Evolutionary conservation across 2,113 vertebrate species (phyloP).

Genomic region (Alouatta palliata): DNA sequence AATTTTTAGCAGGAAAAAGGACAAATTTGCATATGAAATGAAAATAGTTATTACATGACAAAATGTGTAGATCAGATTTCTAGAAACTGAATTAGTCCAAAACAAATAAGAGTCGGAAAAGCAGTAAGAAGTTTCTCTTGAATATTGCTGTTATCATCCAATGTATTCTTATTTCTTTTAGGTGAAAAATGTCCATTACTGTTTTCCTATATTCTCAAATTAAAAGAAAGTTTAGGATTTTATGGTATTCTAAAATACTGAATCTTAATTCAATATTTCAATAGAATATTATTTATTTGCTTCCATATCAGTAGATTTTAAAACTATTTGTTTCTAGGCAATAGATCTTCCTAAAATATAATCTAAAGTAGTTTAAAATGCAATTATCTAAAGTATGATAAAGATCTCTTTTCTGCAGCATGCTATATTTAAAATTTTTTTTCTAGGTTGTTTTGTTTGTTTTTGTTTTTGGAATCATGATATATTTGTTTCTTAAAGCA

Average conservation of each 20-base stretch:
- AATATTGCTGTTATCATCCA: not conserved
- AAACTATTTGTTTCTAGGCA: not conserved
- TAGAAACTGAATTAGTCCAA: conserved; percentile 24
- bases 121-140: not conserved
- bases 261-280: conserved; percentile 15
- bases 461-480: not conserved
- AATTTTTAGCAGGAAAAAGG: conserved; percentile 50
- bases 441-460: not conserved
- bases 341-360: not conserved
- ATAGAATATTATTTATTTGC: conserved; percentile 1
- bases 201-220: conserved; percentile 1
- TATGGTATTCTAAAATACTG: not conserved
- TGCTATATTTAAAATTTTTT: not conserved
- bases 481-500: conserved; percentile 19
- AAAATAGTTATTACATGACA: conserved; percentile 48
- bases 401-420: not conserved
- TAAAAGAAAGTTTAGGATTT: not conserved
- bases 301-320: conserved; percentile 25
- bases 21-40: conserved; percentile 49
- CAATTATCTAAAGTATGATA: not conserved
- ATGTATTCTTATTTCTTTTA: not conserved
- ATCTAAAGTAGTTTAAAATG: not conserved
- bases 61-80: conserved; percentile 40
- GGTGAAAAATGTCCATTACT: conserved; percentile 15
- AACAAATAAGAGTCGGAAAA: conserved; percentile 35